A percentile compares a stretch with the other conserved stretches of the same genome.
Conservation (phyloP, 2,113 vertebrate genomes). For the Australoheros scitulus region DNA sequence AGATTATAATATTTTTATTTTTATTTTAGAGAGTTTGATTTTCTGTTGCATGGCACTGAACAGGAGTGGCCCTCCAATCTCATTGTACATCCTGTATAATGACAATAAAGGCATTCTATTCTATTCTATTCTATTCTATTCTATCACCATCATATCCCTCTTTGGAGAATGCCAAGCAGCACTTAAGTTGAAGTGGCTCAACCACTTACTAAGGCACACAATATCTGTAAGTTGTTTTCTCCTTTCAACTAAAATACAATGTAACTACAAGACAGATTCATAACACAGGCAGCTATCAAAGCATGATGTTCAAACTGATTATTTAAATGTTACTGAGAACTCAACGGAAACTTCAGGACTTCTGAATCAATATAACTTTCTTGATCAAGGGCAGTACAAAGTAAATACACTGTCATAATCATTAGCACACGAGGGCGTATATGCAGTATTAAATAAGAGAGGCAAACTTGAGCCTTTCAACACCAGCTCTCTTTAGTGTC, state of each 20-base stretch:
- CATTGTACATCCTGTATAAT: no score
- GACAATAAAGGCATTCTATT: no score
- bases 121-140: no score
- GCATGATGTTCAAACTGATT: background rate
- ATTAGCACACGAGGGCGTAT: background rate
- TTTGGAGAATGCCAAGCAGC: background rate
- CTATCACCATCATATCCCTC: no score
- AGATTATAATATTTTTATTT: no score
- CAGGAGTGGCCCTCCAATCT: no score
- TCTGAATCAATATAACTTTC: background rate
- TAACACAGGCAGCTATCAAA: background rate
- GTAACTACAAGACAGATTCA: background rate
- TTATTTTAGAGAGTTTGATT: no score
- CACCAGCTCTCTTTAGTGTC: constrained; percentile 31
- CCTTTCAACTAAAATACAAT: background rate
- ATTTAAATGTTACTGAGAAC: background rate
- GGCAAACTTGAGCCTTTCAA: constrained; percentile 32
- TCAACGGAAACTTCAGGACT: background rate
- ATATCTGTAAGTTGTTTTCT: background rate
- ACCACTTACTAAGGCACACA: background rate
- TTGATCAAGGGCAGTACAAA: background rate
- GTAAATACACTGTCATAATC: background rate
- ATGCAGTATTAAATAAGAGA: background rate
- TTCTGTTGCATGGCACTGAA: no score
- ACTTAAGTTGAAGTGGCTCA: background rate